Evolutionary conservation across 2,888 invertebrate species (phyloP), one percentile per base, ranked within the genome.

Genomic region (Sphaerophoria rueppellii): DNA sequence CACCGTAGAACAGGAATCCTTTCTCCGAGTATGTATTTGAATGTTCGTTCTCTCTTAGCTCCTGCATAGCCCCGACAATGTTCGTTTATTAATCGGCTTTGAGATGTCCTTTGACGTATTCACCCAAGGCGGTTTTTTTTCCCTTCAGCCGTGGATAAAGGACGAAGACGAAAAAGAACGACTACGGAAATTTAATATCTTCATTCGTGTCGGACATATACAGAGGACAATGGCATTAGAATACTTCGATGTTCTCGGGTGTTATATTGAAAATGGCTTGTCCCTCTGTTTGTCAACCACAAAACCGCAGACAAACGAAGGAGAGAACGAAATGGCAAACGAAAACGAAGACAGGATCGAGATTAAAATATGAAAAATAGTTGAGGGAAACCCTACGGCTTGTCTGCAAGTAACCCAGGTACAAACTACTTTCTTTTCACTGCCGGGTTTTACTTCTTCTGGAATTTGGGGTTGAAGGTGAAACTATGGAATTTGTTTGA

Each of bases 161-260:
- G 34, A 12, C 11, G 6, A 16, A 65, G 37, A 78, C 14, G n/a
- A 79, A 60, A 70, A 76, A 76, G n/a, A 65, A 67, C 48, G 61
- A 14, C 12, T 37, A 67, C 52, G 80, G 85, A 85, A 85, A 85
- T 81, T 85, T 81, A 85, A 85, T 85, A 85, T 85, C 85, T 69
- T 73, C 73, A 71, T 72, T 72, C 50, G 6, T 40, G 72, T 11
- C 32, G 46, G 48, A 24, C 34, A 48, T 24, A 9, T 37, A 73
- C n/a, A 60, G 11, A 67, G 48, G 37, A 50, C 63, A 52, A 70
- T 60, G 46, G 61, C 43, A 35, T 34, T 16, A 24, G 34, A 12
- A 35, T 4, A 16, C 4, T 40, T 4, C 40, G 14, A 37, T n/a
- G 34, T 65, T 14, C 34, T 35, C 35, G 63, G 69, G 63, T 78